A percentile compares a stretch with the other conserved stretches of the same genome.
Conservation (phyloP, 2,797 vertebrate species). For the Pampus argenteus region DNA sequence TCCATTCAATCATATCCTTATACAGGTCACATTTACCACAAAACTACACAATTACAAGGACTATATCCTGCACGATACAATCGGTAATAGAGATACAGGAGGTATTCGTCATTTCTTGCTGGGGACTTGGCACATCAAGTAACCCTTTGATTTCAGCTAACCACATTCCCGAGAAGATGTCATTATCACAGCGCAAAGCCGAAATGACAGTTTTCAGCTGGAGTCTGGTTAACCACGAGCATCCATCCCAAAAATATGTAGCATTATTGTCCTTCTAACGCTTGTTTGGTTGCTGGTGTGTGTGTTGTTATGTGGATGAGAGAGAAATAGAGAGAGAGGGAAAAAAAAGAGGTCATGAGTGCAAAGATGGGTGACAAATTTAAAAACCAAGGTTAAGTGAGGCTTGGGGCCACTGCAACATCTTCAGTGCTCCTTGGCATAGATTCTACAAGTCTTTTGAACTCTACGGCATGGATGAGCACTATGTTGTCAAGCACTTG, state of each 20-base stretch:
- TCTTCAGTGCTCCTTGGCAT: conserved; percentile 5
- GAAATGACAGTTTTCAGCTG: conserved; percentile 42
- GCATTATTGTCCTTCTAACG: conserved; percentile 17
- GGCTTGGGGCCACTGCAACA: conserved; percentile 4
- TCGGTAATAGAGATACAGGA: conserved; percentile 25
- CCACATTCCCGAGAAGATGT: conserved; percentile 27
- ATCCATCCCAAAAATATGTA: conserved; percentile 40
- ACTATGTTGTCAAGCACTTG: neutral
- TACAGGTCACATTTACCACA: neutral
- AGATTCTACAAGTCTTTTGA: conserved; percentile 7
- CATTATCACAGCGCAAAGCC: conserved; percentile 46
- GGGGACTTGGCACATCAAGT: neutral
- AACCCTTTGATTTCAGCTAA: conserved; percentile 30
- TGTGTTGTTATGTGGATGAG: conserved; percentile 12
- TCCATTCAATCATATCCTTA: neutral
- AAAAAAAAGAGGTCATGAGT: conserved; percentile 26
- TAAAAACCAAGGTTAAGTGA: conserved; percentile 15
- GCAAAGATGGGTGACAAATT: conserved; percentile 14
- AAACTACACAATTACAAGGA: neutral
- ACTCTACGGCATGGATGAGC: neutral
- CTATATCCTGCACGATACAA: conserved; percentile 7
- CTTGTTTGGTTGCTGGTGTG: conserved; percentile 4
- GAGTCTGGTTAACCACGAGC: conserved; percentile 57
- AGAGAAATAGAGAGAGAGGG: neutral
- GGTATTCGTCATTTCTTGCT: conserved; percentile 17